These are phyloP conservation scores for Rugalucina vietnamica DNA, from an alignment of 2,888 invertebrate genomes.

Conservation along the genomic window DNA sequence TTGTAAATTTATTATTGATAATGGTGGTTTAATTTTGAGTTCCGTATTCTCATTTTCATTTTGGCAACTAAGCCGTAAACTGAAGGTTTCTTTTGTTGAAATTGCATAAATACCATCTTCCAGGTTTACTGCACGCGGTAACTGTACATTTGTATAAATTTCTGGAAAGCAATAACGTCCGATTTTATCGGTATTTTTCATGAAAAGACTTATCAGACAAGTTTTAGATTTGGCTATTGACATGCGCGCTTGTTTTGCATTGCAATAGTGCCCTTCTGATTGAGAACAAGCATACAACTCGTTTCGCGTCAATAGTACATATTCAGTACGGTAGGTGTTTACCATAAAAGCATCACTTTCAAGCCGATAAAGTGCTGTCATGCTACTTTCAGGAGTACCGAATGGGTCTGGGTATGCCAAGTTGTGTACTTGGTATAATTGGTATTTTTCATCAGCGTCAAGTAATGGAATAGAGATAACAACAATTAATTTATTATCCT, in stretches of 20 bases:
- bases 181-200: background rate
- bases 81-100: background rate
- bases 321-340: background rate
- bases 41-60: background rate
- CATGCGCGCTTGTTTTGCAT: background rate
- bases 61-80: background rate
- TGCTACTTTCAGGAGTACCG: background rate
- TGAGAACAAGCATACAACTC: background rate
- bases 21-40: background rate
- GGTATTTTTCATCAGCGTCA: background rate
- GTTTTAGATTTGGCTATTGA: background rate
- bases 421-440: background rate
- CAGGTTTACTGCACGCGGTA: background rate
- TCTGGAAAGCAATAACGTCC: background rate
- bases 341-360: background rate
- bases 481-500: background rate
- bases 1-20: background rate
- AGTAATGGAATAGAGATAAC: background rate
- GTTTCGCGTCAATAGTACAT: background rate
- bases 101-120: background rate
- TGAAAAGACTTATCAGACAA: background rate
- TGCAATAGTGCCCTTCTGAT: background rate
- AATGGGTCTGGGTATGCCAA: background rate
- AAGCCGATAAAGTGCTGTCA: background rate
- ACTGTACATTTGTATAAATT: background rate